Evolutionary conservation across 2,888 invertebrate genomes (phyloP).

Genomic region (Thecophora atra): DNA sequence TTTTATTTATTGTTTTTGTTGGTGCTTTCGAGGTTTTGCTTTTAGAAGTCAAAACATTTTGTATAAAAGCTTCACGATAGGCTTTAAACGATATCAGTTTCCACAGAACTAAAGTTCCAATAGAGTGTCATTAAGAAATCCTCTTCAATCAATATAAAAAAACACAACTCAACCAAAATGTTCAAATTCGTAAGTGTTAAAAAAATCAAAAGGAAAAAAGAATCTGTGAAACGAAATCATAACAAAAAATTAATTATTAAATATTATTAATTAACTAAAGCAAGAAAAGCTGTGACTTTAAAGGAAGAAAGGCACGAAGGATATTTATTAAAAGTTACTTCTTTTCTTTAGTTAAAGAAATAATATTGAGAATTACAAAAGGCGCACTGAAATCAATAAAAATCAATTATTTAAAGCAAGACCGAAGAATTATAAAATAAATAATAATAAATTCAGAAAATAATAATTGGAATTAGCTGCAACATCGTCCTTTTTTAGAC

Average conservation of each 20-base stretch:
- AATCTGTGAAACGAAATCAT: not conserved
- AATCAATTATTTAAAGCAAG: not conserved
- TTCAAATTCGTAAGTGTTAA: slow-evolving; percentile 63
- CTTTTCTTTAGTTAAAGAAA: too few species aligned
- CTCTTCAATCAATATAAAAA: slow-evolving; percentile 7
- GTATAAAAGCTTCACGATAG: slow-evolving; percentile 52
- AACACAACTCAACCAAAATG: slow-evolving; percentile 53
- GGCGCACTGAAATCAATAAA: not conserved
- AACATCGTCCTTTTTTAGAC: not conserved
- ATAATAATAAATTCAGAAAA: too few species aligned
- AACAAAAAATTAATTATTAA: too few species aligned
- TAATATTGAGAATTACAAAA: too few species aligned
- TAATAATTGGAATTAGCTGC: not conserved
- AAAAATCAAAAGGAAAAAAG: not conserved
- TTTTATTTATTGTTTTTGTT: not conserved
- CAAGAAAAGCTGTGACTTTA: too few species aligned
- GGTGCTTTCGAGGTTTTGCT: too few species aligned
- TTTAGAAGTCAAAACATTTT: slow-evolving; percentile 28
- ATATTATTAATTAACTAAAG: too few species aligned
- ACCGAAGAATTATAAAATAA: not conserved
- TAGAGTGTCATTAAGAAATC: slow-evolving; percentile 38
- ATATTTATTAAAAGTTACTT: too few species aligned
- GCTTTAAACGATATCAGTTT: slow-evolving; percentile 53
- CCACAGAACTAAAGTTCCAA: slow-evolving; percentile 49
- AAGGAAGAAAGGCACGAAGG: too few species aligned